These are phyloP conservation scores for Anguilla megastoma DNA, from an alignment of 2,797 vertebrate species.

Conservation along the genomic window DNA sequence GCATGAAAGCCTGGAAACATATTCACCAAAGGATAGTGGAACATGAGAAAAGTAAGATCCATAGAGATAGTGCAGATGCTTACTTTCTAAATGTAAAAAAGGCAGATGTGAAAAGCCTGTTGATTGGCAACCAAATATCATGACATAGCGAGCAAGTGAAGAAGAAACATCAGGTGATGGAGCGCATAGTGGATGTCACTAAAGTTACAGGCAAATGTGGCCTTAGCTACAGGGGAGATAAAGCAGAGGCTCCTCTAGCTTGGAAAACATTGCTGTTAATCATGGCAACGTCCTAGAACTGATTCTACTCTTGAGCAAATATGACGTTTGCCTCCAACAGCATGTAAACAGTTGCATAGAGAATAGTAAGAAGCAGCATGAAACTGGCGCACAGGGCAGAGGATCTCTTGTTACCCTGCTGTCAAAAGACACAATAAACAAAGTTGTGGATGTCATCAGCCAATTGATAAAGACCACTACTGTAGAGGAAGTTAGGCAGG, in stretches of 20 bases:
- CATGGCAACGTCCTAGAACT: neutral
- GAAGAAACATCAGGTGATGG: conserved; percentile 24
- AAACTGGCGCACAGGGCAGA: neutral
- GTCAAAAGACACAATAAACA: neutral
- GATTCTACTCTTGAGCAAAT: neutral
- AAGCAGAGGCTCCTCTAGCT: neutral
- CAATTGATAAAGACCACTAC: conserved; percentile 9
- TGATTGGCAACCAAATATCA: conserved; percentile 33
- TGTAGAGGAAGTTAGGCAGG: neutral
- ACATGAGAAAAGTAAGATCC: conserved; percentile 5
- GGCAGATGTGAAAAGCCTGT: conserved; percentile 34
- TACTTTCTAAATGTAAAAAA: conserved; percentile 21
- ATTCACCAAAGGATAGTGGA: no score
- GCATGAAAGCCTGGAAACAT: no score
- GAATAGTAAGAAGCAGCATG: no score
- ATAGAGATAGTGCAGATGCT: conserved; percentile 3
- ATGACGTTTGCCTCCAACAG: no score
- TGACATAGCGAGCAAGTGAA: conserved; percentile 20
- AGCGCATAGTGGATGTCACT: neutral
- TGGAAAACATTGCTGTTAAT: conserved; percentile 6
- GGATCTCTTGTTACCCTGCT: neutral
- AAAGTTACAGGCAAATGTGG: conserved; percentile 1
- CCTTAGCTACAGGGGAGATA: neutral
- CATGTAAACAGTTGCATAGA: no score
- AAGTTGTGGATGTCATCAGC: conserved; percentile 4